Evolutionary conservation across 1,140 invertebrate species (phyloP), one percentile per base, ranked within the genome.

Genomic region (Drosophila jambulina): DNA sequence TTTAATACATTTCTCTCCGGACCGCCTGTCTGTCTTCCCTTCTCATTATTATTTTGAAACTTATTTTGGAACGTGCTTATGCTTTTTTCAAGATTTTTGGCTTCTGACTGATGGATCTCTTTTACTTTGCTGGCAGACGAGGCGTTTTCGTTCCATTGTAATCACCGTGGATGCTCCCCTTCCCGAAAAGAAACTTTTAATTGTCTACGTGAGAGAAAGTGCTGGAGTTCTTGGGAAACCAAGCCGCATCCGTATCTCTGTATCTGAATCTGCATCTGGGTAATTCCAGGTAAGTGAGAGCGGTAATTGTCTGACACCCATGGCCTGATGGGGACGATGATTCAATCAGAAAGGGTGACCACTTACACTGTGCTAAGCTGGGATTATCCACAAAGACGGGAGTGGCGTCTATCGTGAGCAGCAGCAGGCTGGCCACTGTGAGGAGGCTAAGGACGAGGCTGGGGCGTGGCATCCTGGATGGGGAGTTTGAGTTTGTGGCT

Each of bases 351-450:
- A 23, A 46, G 54, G 45, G 45, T 48, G 29, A 15, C 42, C 82
- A 92, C 91, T 92, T 92, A 92, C 91, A 92, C 62, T 92, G 91
- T 49, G 91, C 91, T 92, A 92, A 91, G 69, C 91, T 92, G 69
- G 91, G 91, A 87, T 92, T 92, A 90, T 92, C 88, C 72, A 92
- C 91, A 34, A 92, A 92, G 27, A 92, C 87, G 46, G 91, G 91
- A 69, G 57, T 92, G 61, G 91, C 78, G 53, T 75, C 43, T 38
- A 49, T 54, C 54, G 87, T 54, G 32, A 69, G 21, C 45, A 75
- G 61, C 70, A 90, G 43, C 59, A 91, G 45, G 53, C 67, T 81
- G 76, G 38, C 46, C 60, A 87, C 43, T 51, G 84, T 67, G 57
- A 80, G 54, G 38, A 87, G 62, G 69, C 46, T 78, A 46, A 65